These are phyloP conservation scores for Zele albiditarsus DNA, from an alignment of 2,888 invertebrate genomes.

Conservation along the genomic window DNA sequence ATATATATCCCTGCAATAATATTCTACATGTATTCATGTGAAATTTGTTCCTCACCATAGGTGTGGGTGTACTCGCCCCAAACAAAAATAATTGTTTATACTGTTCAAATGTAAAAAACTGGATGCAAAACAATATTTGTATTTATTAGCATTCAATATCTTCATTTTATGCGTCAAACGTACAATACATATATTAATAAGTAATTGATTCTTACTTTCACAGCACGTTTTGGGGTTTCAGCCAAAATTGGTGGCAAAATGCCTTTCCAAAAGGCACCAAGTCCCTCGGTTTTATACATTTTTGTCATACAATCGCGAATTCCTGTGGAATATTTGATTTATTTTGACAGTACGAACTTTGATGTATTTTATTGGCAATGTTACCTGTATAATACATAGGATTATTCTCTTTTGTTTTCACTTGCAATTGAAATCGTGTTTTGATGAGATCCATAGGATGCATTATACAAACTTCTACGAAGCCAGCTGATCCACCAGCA, in stretches of 20 bases:
- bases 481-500: conserved; percentile 92
- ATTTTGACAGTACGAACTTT: not conserved
- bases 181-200: conserved; percentile 10
- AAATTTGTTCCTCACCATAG: conserved; percentile 77
- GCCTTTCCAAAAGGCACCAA: conserved; percentile 93
- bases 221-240: conserved; percentile 95
- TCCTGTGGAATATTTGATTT: conserved; percentile 76
- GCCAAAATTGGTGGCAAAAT: conserved; percentile 93
- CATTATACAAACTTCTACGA: conserved; percentile 96
- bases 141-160: not conserved
- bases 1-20: not conserved
- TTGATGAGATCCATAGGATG: conserved; percentile 96
- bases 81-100: conserved; percentile 90
- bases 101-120: conserved; percentile 95
- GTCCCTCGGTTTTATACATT: conserved; percentile 90
- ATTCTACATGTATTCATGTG: not conserved
- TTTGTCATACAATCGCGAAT: conserved; percentile 90
- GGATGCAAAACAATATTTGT: conserved; percentile 52
- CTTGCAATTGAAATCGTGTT: conserved; percentile 89
- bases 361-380: not conserved
- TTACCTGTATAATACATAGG: conserved; percentile 71
- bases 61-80: conserved; percentile 83
- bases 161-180: conserved; percentile 51
- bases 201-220: conserved; percentile 77
- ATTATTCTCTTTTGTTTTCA: conserved; percentile 66